Evolutionary conservation across 2,113 vertebrate species (phyloP), one percentile per base, ranked within the genome.

Genomic region (Excalfactoria chinensis): DNA sequence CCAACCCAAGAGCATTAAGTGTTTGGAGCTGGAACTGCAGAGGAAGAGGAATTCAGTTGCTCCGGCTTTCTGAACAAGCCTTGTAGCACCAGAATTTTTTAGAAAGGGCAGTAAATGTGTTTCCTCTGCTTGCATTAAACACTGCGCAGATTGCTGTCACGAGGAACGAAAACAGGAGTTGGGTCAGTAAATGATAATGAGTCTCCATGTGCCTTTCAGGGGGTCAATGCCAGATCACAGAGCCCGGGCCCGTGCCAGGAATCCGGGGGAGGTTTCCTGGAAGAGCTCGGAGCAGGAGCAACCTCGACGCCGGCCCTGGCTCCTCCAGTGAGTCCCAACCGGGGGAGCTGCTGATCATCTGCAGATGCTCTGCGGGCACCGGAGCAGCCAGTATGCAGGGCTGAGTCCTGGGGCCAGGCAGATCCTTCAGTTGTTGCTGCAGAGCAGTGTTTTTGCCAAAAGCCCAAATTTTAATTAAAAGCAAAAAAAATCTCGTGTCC

Each of bases 131-230:
- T 93, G 91, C 81, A 59, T 91, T 66, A 88, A 90, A 92, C 89
- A 93, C 84, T 97, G 91, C 85, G 89, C 93, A 96, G 95, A 92
- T 95, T 95, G 84, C 94, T 96, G 95, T 96, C 95, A 95, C 0
- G 62, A 91, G 83, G 91, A 97, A 97, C 96, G 97, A 95, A 94
- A 97, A 97, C 95, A 97, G 95, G 83, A 96, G 95, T 96, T 95
- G 91, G 96, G 94, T 96, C 93, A 95, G 90, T 84, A 95, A 72
- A 92, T 90, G 95, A 93, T 97, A 95, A 93, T 92, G 94, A 92
- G 87, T 40, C 95, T 94, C 76, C 74, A 26, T 92, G 85, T 89
- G 91, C 86, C 84, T 95, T 85, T 95, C 13, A 5, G 83, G 69
- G 78, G 94, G 96, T 97, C 95, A 97, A 67, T 96, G 95, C 95